phyloP scores from a whole-genome alignment of 2,113 vertebrate genomes.

The Tenebrosternarchus preto region DNA sequence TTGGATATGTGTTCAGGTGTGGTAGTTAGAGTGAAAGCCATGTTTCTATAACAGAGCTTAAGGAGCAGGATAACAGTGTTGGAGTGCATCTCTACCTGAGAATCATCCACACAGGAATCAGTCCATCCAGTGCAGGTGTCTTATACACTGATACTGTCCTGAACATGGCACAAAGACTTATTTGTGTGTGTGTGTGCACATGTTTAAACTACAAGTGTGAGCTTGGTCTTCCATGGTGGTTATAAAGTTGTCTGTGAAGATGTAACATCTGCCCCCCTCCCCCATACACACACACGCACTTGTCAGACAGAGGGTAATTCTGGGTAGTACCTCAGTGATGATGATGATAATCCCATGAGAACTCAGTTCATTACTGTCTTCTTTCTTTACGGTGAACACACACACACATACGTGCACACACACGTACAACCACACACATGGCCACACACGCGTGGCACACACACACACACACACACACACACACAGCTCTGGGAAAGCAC shows the following conservation, averaged over 20 bases:
- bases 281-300: background rate
- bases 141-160: background rate
- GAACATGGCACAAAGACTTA: background rate
- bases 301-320: slow-evolving; percentile 18
- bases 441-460: slow-evolving; percentile 35
- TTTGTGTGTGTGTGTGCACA: slow-evolving; percentile 2
- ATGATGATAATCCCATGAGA: slow-evolving; percentile 41
- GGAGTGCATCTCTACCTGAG: too few species aligned
- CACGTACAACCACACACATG: slow-evolving; percentile 27
- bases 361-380: slow-evolving; percentile 40
- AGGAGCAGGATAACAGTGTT: too few species aligned
- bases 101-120: too few species aligned
- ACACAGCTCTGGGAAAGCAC: slow-evolving; percentile 45
- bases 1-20: background rate
- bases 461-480: slow-evolving; percentile 33
- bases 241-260: slow-evolving; percentile 19
- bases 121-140: background rate
- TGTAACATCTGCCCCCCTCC: background rate
- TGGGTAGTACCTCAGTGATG: slow-evolving; percentile 43
- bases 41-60: too few species aligned
- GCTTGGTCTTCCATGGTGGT: background rate
- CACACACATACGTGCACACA: slow-evolving; percentile 19
- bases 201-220: background rate
- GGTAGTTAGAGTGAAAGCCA: too few species aligned
- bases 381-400: slow-evolving; percentile 35